Evolutionary conservation across 2,888 invertebrate genomes (phyloP), one percentile per base, ranked within the genome.

Genomic region (Apoderus coryli): DNA sequence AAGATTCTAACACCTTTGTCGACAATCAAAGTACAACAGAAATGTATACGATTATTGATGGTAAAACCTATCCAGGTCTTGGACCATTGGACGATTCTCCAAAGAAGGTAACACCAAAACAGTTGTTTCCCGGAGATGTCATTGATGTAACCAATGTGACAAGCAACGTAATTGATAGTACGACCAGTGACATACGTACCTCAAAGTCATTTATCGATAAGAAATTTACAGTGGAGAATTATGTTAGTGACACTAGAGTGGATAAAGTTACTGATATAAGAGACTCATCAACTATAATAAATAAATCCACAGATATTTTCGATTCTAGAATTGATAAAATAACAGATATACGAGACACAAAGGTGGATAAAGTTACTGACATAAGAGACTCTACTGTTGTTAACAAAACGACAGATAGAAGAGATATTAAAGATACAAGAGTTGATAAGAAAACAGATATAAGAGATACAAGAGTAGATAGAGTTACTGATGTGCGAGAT

Each of bases 11-110:
- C 40, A 44, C 47, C 14, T 44, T 47, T 29, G 31, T 47, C 24
- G 42, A 49, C 29, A 43, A 46, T 24, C 40, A 49, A 29, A 47
- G 38, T 24, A 44, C 46, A 4, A 41, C 42, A n/a, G 52, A 54
- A 35, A 44, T 48, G 27, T 52, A 47, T 26, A 46, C 46, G 3
- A 44, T 34, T 9, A 36, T 29, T 27, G 40, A 40, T 24, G 32
- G 26, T 10, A 35, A 38, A 16, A 42, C 41, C 29, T 41, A 35
- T 2, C 45, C 43, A 35, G 41, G 41, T 32, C 34, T 29, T 15
- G 33, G 40, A 5, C 7, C 25, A 23, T 25, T 24, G 6, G 7
- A 32, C 24, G 32, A 16, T 23, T 10, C 13, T 16, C 26, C 29
- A 6, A 29, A 14, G 10, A 14, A n/a, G 19, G n/a, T 7, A 4